Evolutionary conservation across 64 coral and sea anemone genomes (phyloP), one percentile per base, ranked within the genome.

Genomic region (Montipora foliosa): DNA sequence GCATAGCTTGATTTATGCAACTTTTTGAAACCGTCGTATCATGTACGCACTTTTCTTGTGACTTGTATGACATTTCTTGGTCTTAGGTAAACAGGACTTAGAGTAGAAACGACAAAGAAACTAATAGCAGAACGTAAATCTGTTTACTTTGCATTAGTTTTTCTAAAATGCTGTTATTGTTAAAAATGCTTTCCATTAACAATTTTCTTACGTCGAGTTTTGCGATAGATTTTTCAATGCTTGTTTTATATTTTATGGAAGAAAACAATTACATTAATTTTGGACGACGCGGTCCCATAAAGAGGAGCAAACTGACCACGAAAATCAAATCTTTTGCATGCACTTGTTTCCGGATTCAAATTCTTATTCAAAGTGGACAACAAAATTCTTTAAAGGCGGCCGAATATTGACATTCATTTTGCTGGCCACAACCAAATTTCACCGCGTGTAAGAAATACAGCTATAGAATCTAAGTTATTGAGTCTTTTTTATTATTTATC

Each of bases 311-410:
- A 37, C 11, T 50, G 13, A 3, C 82, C 45, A 49, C 45, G 16
- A 17, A 78, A 69, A 6, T 19, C 19, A 47, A 10, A 50, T 45
- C 66, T 51, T 50, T 86, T 50, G 37, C 29, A 8, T 86, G 13
- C 47, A 8, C 22, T 86, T 8, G 16, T 13, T 68, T 70, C 44
- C 44, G 17, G 46, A 86, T 86, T 67, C 66, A 21, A 51, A 67
- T 71, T 0, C 45, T 71, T 6, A 20, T 49, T 50, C 17, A 17
- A 71, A 72, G 15, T 70, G 62, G 11, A 49, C 48, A 4, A 68
- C 16, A 49, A 86, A 86, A 86, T 86, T 86, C 82, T 71, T 86
- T 86, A 86, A 70, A 86, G 44, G 58, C 81, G 37, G 37, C 37
- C 37, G 46, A 86, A 45, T 71, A 72, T 86, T 51, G 82, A 71